Evolutionary conservation across 2,888 invertebrate genomes (phyloP), one percentile per base, ranked within the genome.

Genomic region (Eupithecia vulgata): DNA sequence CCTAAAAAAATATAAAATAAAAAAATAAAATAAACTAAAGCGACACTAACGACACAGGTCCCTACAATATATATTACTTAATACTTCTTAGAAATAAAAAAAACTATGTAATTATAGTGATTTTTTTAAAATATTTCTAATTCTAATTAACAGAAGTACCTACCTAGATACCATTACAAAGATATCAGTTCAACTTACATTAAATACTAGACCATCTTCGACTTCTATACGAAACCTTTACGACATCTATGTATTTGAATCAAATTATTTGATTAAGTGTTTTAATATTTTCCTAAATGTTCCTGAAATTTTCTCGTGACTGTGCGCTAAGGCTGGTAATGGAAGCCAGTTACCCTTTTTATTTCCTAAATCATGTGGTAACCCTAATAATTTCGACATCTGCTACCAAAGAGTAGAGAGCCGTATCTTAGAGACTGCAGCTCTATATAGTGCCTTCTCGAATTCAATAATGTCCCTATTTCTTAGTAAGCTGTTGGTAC

Each of bases 321-420:
- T 25, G 57, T 5, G 57, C 13, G 57, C 12, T 25, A 57, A 57
- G 25, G 21, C 57, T 21, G 57, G 12, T 25, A 57, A 25, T 10
- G 25, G 13, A 25, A 25, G 7, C 4, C 13, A 2, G 10, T 4
- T n/a, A n/a, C 52, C 21, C n/a, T 45, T 6, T n/a, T n/a, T 15
- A n/a, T 57, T 57, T 57, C 52, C 21, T 45, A 45, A 13, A 21
- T 52, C 8, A 13, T 57, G 12, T 57, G 66, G 7, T 62, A 72
- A 68, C 67, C 67, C 68, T 72, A 37, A 64, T 52, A 68, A 72
- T 67, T 68, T 72, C 21, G 37, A 68, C 68, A 59, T 61, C 34
- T 35, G 35, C 17, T 25, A 67, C 25, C 25, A 61, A 34, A 62
- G 35, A 69, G 59, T 30, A 68, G 59, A 59, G 40, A 40, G 25